Base-by-base conservation (phyloP, 2,888 invertebrate species). In the Actias luna region DNA sequence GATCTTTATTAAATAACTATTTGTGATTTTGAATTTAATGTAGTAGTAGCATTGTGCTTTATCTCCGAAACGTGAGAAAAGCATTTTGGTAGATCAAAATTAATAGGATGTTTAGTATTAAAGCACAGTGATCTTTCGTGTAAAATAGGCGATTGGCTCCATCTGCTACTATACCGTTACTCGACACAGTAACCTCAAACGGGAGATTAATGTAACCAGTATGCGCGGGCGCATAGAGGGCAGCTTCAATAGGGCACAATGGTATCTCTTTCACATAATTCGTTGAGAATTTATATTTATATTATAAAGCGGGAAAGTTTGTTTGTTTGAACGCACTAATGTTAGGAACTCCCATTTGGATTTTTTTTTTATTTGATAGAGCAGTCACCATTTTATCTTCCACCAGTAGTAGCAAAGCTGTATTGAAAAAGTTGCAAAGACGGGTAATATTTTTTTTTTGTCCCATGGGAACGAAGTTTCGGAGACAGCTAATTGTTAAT, bases 151-250 rank as follows among this genome's bases (percentile, higher is more conserved):
- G 79, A 71, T 73, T 80, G 83, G 78, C 87, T 89, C 84, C 89
- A 89, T 90, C 89, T 89, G 87, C 83, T 73, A 77, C 55, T 67
- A 67, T 78, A 78, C 92, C 88, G 92, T 91, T 92, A 90, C 65
- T 79, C 79, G 92, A 84, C 92, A 89, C 84, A 91, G 82, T 92
- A 87, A 92, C 92, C 90, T 87, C 83, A 73, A 83, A 77, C 73
- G 78, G 75, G 81, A 88, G 90, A 92, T 91, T 89, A 92, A 92
- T 89, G 86, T 80, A 83, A 83, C 87, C 82, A 85, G 84, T 84
- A 81, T 82, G 81, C 72, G 77, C 75, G 69, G 72, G 78, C 76
- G 73, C 74, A 78, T 76, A 74, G 73, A 80, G 81, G 78, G 78
- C 79, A 70, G 71, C 69, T 67, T 68, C 67, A 61, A 57, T 29